Conservation (phyloP, 2,888 invertebrate genomes). For the Caenorhabditis sp. region DNA sequence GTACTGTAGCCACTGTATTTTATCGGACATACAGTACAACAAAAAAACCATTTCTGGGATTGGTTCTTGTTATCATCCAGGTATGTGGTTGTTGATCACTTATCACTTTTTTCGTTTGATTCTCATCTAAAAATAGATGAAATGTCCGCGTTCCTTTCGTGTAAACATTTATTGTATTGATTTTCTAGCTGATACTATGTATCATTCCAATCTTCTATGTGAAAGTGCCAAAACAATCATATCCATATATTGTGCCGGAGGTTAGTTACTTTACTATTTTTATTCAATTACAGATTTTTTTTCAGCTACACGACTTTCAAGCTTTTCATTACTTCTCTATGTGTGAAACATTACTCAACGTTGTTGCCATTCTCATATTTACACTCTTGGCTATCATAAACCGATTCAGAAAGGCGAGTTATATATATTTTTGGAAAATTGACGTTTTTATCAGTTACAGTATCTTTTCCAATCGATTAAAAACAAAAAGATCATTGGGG, state of each 20-base stretch:
- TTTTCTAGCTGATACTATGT: constrained; percentile 18
- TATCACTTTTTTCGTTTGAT: constrained; percentile 1
- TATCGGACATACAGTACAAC: constrained; percentile 31
- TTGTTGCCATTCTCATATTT: constrained; percentile 22
- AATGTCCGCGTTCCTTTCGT: constrained; percentile 2
- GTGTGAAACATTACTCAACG: constrained; percentile 19
- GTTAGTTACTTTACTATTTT: constrained; percentile 2
- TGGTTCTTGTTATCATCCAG: constrained; percentile 33
- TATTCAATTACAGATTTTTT: not conserved
- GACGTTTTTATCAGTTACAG: too few relatives aligned
- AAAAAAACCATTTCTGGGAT: constrained; percentile 33
- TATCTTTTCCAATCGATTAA: too few relatives aligned
- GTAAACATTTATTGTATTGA: not conserved
- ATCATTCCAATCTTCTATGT: constrained; percentile 28
- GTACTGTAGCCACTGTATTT: constrained; percentile 38
- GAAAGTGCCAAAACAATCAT: constrained; percentile 32
- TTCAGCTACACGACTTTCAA: constrained; percentile 29
- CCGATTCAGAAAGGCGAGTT: constrained; percentile 23
- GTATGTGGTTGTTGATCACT: constrained; percentile 10
- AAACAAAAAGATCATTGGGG: too few relatives aligned
- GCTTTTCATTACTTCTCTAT: constrained; percentile 21
- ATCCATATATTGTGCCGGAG: constrained; percentile 36
- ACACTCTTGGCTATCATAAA: constrained; percentile 28
- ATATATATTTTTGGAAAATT: too few relatives aligned
- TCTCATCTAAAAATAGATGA: constrained; percentile 34